phyloP scores from a whole-genome alignment of 2,888 invertebrate species.

The Phlogophora meticulosa region DNA sequence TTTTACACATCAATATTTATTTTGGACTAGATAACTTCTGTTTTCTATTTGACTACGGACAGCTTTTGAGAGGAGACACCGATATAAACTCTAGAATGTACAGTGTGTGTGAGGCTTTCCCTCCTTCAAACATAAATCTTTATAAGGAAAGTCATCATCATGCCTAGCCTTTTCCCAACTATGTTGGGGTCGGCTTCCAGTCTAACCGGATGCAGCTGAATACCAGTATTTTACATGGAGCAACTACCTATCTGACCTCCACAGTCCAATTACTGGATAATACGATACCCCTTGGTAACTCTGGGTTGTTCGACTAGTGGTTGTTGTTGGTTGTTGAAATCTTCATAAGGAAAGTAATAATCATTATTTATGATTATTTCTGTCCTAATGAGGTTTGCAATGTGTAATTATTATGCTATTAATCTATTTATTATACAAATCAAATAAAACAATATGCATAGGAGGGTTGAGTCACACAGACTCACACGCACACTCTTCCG shows the following conservation, averaged over 20 bases:
- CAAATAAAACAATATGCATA: constrained; percentile 41
- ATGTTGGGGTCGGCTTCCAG: no score
- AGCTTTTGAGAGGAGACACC: background rate
- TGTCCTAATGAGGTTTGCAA: constrained; percentile 6
- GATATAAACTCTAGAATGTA: background rate
- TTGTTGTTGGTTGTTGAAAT: no score
- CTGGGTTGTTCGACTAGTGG: no score
- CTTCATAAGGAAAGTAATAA: constrained; percentile 6
- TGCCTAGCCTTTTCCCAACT: no score
- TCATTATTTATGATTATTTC: background rate
- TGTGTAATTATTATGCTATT: background rate
- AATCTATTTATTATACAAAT: constrained; percentile 30
- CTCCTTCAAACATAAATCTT: background rate
- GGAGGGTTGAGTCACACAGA: constrained; percentile 66
- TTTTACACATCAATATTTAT: background rate
- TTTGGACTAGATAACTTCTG: background rate
- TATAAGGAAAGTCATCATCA: background rate
- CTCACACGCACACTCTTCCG: constrained; percentile 55
- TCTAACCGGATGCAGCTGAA: no score
- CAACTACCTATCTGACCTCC: no score
- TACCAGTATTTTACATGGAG: no score
- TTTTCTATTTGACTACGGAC: background rate
- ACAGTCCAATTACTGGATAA: no score
- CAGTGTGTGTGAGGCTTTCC: background rate
- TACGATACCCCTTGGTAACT: no score